Evolutionary conservation across 2,888 invertebrate species (phyloP), one percentile per base, ranked within the genome.

Genomic region (Eristalis intricaria): DNA sequence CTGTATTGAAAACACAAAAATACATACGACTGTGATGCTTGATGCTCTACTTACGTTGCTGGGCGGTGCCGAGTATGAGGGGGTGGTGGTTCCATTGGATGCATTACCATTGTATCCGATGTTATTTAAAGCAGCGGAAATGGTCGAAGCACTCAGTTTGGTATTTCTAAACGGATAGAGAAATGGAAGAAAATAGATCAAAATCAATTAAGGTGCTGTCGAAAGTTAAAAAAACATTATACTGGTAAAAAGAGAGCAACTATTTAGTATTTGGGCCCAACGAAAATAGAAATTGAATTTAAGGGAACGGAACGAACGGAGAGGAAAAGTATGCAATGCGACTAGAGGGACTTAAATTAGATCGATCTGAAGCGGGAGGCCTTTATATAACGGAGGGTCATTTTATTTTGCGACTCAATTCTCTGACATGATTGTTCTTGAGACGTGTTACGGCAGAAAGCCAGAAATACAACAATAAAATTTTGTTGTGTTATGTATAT

Each of bases 91-190:
- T 89, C 92, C 92, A 89, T 92, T 92, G 84, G 91, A 89, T 84
- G 90, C 93, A 79, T 93, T 91, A 79, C 94, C 92, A 90, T 90
- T 91, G 85, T 90, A 92, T 77, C 93, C 93, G 71, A 94, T 94
- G 82, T 92, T 93, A 86, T 94, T 94, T 89, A 97, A 94, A 78
- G 96, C 96, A 80, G 97, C 95, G 80, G 96, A 96, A 90, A 97
- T 97, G 69, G 96, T 95, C 91, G 95, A 95, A 88, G 95, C 95
- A 88, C 97, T 96, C 90, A 96, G 94, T 91, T 95, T 96, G 89
- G 95, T 94, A 91, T 96, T 95, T 85, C 97, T 95, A 91, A 26
- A 92, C 92, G 61, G 11, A 60, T 74, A 69, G 63, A 61, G 19
- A 66, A 43, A 71, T 50, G 40, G 60, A 65, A 40, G 56, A 68